These are phyloP conservation scores for Lepetodrilus schrolli DNA, from an alignment of 2,888 invertebrate genomes.

Conservation along the genomic window DNA sequence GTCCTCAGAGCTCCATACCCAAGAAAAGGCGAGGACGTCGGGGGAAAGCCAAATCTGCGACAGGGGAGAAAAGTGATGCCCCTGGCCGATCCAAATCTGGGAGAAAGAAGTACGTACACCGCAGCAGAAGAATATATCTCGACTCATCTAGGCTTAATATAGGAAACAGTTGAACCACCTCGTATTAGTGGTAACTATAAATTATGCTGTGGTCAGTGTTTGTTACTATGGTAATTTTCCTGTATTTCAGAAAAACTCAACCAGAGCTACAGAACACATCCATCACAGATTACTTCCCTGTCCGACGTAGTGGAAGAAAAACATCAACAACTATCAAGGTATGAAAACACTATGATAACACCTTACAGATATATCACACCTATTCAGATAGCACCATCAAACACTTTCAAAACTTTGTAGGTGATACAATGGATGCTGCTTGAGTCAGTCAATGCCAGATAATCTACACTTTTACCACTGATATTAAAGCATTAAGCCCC, in stretches of 20 bases:
- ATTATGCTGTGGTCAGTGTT: too few species aligned
- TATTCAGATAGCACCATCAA: too few species aligned
- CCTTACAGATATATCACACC: too few species aligned
- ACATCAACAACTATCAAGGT: conserved; percentile 65
- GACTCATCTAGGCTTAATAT: too few species aligned
- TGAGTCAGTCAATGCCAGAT: too few species aligned
- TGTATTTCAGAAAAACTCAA: conserved; percentile 41
- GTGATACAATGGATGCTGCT: too few species aligned
- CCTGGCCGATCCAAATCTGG: conserved; percentile 46
- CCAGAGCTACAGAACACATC: conserved; percentile 45
- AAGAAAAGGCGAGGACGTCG: conserved; percentile 40
- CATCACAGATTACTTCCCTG: conserved; percentile 66
- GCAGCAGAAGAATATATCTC: too few species aligned
- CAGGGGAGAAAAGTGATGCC: conserved; percentile 7
- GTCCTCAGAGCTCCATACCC: conserved; percentile 28
- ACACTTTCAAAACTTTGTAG: too few species aligned
- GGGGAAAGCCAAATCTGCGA: conserved; percentile 31
- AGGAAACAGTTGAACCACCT: too few species aligned
- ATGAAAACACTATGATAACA: conserved; percentile 1
- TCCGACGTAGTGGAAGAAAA: conserved; percentile 65
- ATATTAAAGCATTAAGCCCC: too few species aligned
- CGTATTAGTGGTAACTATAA: too few species aligned
- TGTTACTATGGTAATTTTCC: not conserved
- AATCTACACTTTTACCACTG: too few species aligned
- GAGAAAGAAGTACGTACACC: conserved; percentile 51